Base-by-base conservation (phyloP, 2,113 vertebrate genomes). In the Ceuthmochares aereus region DNA sequence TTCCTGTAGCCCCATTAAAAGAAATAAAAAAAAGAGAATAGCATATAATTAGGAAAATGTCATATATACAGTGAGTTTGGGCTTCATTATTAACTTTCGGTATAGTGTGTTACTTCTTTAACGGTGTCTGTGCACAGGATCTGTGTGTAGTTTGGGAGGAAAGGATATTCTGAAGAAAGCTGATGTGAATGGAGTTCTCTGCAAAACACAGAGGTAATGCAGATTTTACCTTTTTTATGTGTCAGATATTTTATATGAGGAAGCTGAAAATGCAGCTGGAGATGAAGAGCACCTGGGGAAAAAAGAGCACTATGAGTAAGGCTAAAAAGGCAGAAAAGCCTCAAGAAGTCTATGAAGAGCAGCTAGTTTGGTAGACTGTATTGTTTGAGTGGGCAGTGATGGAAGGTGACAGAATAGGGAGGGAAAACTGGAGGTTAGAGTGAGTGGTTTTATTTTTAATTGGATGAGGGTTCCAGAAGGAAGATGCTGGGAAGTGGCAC, bases 381-480 rank as follows among this genome's bases (percentile, higher is more conserved):
- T 63, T 69, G 56, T 87, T 51, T 77, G 82, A 90, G 32, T 27
- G 25, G 69, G 29, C 60, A 77, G 59, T 77, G 59, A 85, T 2
- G 5, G 74, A 21, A 85, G 49, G 29, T 0, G 0, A 87, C 55
- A 91, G 51, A 89, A 94, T 9, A 86, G 36, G n/a, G 56, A 75
- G 27, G 19, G 52, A 67, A 90, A 88, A 49, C 20, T 80, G 68
- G 55, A 78, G 29, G 29, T 80, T 29, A 83, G 6, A 60, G 45
- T 75, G 62, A 78, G 55, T 40, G 29, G 32, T 52, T 97, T 95
- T 90, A 69, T 72, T 89, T 85, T 92, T 84, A 96, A 85, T 91
- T 81, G 89, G 32, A 68, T 91, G 56, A 25, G 25, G 30, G 74
- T 86, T 87, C 32, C 55, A 82, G 47, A 45, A 87, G 42, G 18